Base-by-base conservation (phyloP, 2,888 invertebrate species). In the Mythimna lalbum region DNA sequence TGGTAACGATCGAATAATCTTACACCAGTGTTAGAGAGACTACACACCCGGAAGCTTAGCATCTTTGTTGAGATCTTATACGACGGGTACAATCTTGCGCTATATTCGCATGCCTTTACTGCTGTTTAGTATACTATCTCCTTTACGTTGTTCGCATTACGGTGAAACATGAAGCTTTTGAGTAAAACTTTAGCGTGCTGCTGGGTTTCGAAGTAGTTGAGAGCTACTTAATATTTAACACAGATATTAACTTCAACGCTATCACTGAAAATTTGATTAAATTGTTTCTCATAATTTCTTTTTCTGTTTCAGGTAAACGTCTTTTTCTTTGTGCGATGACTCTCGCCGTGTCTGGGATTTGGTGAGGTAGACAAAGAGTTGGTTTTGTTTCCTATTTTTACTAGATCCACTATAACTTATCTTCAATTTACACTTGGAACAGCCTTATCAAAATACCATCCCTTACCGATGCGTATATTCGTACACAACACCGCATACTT, bases 281-380 rank as follows among this genome's bases (percentile, higher is more conserved):
- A 36, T 62, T 23, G 19, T 63, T 14, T 76, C 17, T 33, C n/a
- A 57, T 63, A 36, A 39, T 12, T 43, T 0, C 39, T 39, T 59
- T 61, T 61, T 74, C 14, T 70, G 53, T 83, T 80, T 69, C 76
- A 80, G 80, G 80, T 80, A 80, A 70, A 49, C 36, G 43, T 55
- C n/a, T 53, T 33, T 59, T 49, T 14, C 31, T 27, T 49, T 36
- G 12, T 9, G 23, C 12, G n/a, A 19, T 19, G 5, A 2, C 0
- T n/a, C 6, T 7, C 47, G 7, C 2, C 2, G n/a, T 49, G 0
- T 10, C 9, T 0, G 2, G 5, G 1, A 39, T 43, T 67, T 21
- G 47, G 52, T 52, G 59, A 65, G n/a, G 12, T 53, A 23, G 27
- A 53, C 1, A 4, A 33, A 10, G 43, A 2, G 1, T 17, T 39